Conservation (phyloP, 1,140 invertebrate species). For the Acarapis woodi region DNA sequence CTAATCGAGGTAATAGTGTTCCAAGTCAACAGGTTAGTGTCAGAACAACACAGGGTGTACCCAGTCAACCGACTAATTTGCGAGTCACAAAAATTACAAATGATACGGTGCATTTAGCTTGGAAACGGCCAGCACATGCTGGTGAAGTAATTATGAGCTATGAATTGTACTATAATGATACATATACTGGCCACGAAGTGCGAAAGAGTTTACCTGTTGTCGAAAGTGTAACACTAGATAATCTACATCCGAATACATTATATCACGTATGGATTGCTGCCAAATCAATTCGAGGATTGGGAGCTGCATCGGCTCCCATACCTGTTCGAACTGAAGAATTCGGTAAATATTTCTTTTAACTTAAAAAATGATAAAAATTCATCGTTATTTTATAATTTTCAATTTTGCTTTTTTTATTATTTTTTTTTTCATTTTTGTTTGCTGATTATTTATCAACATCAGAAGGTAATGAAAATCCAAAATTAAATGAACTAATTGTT, state of each 20-base stretch:
- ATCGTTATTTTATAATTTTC: not conserved
- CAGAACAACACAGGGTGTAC: constrained; percentile 87
- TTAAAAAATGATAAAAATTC: not conserved
- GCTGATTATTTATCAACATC: not conserved
- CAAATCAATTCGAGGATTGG: constrained; percentile 60
- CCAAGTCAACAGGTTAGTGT: constrained; percentile 70
- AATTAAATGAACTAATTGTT: no score
- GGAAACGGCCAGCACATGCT: constrained; percentile 60
- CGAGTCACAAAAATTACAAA: constrained; percentile 31
- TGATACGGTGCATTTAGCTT: constrained; percentile 50
- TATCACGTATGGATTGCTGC: constrained; percentile 89
- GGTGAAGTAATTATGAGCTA: constrained; percentile 75
- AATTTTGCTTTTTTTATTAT: constrained; percentile 2
- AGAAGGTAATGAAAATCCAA: not conserved
- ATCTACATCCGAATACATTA: constrained; percentile 66
- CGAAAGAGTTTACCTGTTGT: constrained; percentile 39
- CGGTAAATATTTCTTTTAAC: constrained; percentile 33
- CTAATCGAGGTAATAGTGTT: constrained; percentile 62
- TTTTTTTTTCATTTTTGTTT: not conserved
- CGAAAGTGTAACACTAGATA: constrained; percentile 41
- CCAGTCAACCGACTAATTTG: constrained; percentile 70
- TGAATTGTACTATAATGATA: constrained; percentile 90
- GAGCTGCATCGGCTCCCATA: constrained; percentile 71
- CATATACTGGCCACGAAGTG: constrained; percentile 40
- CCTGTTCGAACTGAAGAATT: constrained; percentile 80